phyloP scores from a whole-genome alignment of 1,140 invertebrate genomes.

The Probaryconus sp. region DNA sequence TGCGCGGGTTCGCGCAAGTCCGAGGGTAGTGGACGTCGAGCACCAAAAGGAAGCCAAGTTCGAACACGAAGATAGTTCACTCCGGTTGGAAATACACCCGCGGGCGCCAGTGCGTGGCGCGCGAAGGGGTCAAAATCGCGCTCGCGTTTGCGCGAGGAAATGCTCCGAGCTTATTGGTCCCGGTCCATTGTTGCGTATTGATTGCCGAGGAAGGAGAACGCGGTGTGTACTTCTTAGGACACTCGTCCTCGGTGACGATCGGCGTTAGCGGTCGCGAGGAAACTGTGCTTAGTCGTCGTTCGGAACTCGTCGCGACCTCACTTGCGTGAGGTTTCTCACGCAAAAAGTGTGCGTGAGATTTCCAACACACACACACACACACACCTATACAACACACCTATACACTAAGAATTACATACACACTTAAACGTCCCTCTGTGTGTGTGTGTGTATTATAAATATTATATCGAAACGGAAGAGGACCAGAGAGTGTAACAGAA shows the following conservation, averaged over 20 bases:
- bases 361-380: conserved; percentile 5
- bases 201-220: conserved; percentile 74
- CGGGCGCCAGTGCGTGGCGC: conserved; percentile 59
- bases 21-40: conserved; percentile 65
- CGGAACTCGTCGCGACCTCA: conserved; percentile 34
- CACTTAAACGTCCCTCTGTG: too few relatives aligned
- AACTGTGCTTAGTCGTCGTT: conserved; percentile 54
- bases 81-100: conserved; percentile 41
- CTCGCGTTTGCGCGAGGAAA: conserved; percentile 75
- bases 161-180: conserved; percentile 78
- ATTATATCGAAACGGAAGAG: too few relatives aligned
- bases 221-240: conserved; percentile 71
- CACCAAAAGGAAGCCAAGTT: conserved; percentile 65
- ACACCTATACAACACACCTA: conserved; percentile 27
- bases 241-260: conserved; percentile 67
- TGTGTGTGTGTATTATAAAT: too few relatives aligned
- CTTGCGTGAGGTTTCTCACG: conserved; percentile 27
- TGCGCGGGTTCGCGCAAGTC: conserved; percentile 18
- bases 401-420: conserved; percentile 1
- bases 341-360: not conserved
- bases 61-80: conserved; percentile 43
- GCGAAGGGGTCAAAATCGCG: conserved; percentile 63
- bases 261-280: conserved; percentile 63
- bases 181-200: conserved; percentile 78
- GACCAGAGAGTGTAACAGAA: too few relatives aligned